These are phyloP conservation scores for Galagoides demidoff DNA, from an alignment of 2,797 vertebrate genomes.

Conservation along the genomic window DNA sequence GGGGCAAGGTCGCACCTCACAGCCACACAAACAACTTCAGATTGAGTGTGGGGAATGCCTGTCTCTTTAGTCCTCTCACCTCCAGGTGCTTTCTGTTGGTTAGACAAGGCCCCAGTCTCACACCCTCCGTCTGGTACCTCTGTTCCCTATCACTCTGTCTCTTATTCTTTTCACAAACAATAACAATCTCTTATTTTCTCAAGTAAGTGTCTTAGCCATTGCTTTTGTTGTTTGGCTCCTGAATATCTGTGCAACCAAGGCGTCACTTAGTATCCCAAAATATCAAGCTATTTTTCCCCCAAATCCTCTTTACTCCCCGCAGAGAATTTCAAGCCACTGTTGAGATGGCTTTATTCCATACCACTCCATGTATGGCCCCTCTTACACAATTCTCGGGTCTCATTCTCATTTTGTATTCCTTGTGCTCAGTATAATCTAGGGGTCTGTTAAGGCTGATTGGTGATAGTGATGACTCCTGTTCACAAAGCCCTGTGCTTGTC, in stretches of 20 bases:
- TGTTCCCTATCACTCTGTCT: background rate
- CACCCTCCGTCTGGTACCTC: background rate
- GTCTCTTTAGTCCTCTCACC: background rate
- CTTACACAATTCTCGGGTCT: background rate
- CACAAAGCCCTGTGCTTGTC: background rate
- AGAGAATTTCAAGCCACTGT: background rate
- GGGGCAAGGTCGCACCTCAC: background rate
- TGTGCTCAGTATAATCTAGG: background rate
- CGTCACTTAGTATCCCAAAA: constrained; percentile 13
- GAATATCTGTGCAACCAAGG: background rate
- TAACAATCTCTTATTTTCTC: background rate
- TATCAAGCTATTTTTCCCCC: background rate
- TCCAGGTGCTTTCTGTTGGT: background rate
- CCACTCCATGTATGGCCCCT: background rate
- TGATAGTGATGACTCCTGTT: background rate
- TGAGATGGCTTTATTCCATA: background rate
- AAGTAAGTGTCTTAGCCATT: background rate
- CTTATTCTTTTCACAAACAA: background rate
- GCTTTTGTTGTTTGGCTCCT: background rate
- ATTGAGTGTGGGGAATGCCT: background rate
- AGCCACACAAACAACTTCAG: background rate
- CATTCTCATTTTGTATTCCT: background rate
- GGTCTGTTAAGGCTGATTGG: background rate
- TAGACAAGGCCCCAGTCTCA: background rate
- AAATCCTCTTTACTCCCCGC: background rate